Percentiles rank a stretch among this genome's conserved stretches.
Evolutionary conservation across 2,797 vertebrate species (phyloP).

Genomic region (Muscicapa comitata): DNA sequence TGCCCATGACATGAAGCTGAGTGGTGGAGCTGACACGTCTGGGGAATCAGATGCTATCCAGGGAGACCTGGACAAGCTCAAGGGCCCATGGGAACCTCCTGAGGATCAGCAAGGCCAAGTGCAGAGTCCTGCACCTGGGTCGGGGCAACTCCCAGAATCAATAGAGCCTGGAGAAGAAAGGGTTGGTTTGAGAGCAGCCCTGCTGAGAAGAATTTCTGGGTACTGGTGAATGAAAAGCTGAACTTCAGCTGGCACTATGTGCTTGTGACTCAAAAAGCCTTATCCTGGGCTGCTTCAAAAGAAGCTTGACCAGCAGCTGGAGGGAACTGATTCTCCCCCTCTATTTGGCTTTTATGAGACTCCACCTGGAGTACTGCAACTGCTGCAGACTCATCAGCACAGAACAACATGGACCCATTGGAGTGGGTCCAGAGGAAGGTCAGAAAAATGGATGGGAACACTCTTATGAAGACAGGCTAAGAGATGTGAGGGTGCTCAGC

Average conservation of each 20-base stretch:
- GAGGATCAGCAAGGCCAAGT: not conserved
- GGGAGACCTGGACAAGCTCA: not conserved
- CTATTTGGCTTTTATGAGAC: not conserved
- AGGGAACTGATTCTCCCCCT: not conserved
- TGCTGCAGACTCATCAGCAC: not conserved
- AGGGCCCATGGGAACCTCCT: not conserved
- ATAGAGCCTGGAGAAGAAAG: not conserved
- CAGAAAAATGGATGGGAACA: not conserved
- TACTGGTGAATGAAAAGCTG: not conserved
- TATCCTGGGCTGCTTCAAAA: not conserved
- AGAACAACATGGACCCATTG: not conserved
- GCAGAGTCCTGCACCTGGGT: not conserved
- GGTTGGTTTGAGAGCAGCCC: not conserved
- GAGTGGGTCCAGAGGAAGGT: not conserved
- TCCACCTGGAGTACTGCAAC: not conserved
- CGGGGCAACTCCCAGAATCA: not conserved
- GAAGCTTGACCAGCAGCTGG: not conserved
- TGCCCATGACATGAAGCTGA: not conserved
- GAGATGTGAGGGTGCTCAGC: not conserved
- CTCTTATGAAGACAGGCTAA: not conserved
- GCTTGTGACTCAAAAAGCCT: not conserved
- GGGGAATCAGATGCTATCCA: not conserved
- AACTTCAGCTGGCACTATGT: too few species aligned
- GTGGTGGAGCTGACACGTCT: not conserved
- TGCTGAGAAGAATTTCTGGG: not conserved